Evolutionary conservation across 2,888 invertebrate genomes (phyloP), one percentile per base, ranked within the genome.

Genomic region (Pseudococcus viburni): DNA sequence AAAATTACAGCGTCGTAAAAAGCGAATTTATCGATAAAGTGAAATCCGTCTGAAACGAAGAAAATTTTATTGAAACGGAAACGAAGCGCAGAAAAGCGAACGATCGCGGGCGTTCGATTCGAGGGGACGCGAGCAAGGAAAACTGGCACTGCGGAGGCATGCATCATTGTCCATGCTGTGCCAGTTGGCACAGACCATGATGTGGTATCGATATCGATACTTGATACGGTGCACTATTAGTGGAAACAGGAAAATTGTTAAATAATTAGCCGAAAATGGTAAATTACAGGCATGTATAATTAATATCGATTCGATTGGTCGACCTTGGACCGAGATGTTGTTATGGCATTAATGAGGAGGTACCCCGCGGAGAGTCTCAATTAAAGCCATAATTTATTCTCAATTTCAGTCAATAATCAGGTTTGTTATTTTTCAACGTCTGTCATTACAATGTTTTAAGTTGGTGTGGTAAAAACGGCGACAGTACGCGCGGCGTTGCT

Each of bases 371-470:
- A 88, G 88, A 88, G 80, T 88, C 88, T 88, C 88, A 88, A 88
- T 88, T 88, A 88, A 88, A 55, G 88, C 59, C 83, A 55, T 88
- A 88, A 88, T 88, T 88, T 88, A 88, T 88, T 88, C 88, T 77
- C 88, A 88, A 88, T 88, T 88, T 88, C 88, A 88, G 88, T 88
- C 88, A 88, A 88, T 88, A 88, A 88, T 88, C 88, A 83, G 88
- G 88, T 88, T 88, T 48, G 42, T 86, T 48, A 86, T 68, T 55
- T 83, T 83, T 83, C 80, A 83, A 83, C 80, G 80, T 83, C 80
- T 83, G 46, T 83, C 80, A 46, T 46, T 83, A 83, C 80, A 83
- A 83, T 83, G 80, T 83, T 83, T 83, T 19, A 22, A 46, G 39
- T 83, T 83, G 12, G 73, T 39, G 33, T 73, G 73, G 73, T 73